phyloP scores from a whole-genome alignment of 2,888 invertebrate species.

The Cataglyphis livida region DNA sequence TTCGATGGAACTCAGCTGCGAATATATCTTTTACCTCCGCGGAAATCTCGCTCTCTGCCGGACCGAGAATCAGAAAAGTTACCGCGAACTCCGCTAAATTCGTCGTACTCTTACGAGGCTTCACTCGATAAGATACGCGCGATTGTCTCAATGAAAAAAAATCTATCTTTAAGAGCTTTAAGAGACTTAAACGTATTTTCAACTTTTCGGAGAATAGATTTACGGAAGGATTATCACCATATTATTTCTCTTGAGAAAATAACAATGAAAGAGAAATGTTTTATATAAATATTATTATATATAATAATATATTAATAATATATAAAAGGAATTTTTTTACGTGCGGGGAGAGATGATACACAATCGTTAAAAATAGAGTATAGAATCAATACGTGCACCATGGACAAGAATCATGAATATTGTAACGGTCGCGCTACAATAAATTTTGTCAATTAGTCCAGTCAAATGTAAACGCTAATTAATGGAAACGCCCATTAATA shows the following conservation, averaged over 20 bases:
- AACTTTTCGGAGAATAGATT: neutral
- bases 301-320: too few relatives aligned
- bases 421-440: neutral
- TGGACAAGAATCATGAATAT: neutral
- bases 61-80: constrained; percentile 17
- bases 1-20: constrained; percentile 34
- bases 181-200: constrained; percentile 10
- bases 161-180: neutral
- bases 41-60: constrained; percentile 26
- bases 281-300: neutral
- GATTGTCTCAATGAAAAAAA: constrained; percentile 34
- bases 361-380: too few relatives aligned
- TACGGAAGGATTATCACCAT: neutral
- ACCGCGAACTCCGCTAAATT: constrained; percentile 44
- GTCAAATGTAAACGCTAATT: constrained; percentile 35
- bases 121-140: constrained; percentile 36
- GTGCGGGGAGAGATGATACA: too few relatives aligned
- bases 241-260: neutral
- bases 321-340: neutral
- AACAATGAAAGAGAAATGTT: neutral
- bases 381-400: neutral
- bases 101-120: constrained; percentile 30
- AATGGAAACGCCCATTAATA: constrained; percentile 30
- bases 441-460: constrained; percentile 32
- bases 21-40: constrained; percentile 32